phyloP scores from a whole-genome alignment of 2,113 vertebrate species.

The Platichthys flesus region DNA sequence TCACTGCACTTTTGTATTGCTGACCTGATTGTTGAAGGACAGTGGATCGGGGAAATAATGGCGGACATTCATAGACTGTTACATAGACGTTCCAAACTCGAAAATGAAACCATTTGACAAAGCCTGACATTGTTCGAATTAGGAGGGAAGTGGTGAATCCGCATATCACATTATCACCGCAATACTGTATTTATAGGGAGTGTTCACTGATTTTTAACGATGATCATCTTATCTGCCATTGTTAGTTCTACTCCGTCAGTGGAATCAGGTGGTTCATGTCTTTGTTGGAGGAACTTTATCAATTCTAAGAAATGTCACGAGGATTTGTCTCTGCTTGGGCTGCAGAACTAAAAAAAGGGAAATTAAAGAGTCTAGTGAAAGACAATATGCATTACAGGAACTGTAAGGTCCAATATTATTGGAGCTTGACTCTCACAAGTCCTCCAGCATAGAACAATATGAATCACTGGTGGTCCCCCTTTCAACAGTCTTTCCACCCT shows the following conservation, averaged over 20 bases:
- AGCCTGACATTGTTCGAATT: not conserved
- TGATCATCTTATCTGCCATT: no score
- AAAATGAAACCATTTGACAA: not conserved
- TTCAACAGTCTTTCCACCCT: constrained; percentile 8
- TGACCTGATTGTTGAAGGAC: no score
- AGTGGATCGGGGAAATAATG: not conserved
- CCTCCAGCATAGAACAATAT: not conserved
- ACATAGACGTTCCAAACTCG: not conserved
- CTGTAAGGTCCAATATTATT: not conserved
- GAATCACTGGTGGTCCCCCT: not conserved
- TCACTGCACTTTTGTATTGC: no score
- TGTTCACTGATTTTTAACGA: no score
- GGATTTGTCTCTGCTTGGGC: not conserved
- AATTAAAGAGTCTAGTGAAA: not conserved
- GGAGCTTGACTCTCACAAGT: not conserved
- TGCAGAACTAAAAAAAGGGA: not conserved
- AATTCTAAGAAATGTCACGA: not conserved
- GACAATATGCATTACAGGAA: not conserved
- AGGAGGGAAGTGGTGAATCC: no score
- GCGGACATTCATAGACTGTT: not conserved
- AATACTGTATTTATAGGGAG: not conserved
- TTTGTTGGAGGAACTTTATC: not conserved
- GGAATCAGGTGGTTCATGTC: not conserved
- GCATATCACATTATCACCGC: not conserved
- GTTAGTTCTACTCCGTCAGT: no score